Percentiles rank a stretch among this genome's conserved stretches.
phyloP scores from a whole-genome alignment of 1,140 invertebrate genomes.

The Drosophila ambigua region DNA sequence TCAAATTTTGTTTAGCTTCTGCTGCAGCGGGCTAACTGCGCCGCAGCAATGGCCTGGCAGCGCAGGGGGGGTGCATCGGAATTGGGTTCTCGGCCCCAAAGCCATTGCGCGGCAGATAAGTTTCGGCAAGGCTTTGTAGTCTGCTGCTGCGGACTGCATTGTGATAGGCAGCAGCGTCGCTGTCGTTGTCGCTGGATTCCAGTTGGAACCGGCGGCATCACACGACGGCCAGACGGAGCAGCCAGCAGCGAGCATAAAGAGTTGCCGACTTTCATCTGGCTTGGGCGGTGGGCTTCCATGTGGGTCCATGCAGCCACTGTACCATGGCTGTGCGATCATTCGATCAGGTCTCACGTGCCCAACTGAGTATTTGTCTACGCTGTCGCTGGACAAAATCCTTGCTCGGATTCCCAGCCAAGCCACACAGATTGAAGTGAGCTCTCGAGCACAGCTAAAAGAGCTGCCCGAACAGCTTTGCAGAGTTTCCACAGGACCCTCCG shows the following conservation, averaged over 20 bases:
- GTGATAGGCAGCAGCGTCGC: too few relatives aligned
- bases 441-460: too few relatives aligned
- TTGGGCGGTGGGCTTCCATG: not conserved
- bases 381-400: too few relatives aligned
- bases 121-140: conserved; percentile 79
- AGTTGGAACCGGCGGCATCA: conserved; percentile 18
- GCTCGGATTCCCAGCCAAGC: too few relatives aligned
- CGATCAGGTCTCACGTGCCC: too few relatives aligned
- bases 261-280: not conserved
- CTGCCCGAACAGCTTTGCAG: too few relatives aligned
- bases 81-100: conserved; percentile 25
- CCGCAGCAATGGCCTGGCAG: conserved; percentile 42
- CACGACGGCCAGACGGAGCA: not conserved
- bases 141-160: conserved; percentile 8
- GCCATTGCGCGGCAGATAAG: conserved; percentile 67
- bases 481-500: too few relatives aligned
- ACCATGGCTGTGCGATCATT: too few relatives aligned
- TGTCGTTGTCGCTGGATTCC: conserved; percentile 3
- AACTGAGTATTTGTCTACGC: too few relatives aligned
- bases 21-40: conserved; percentile 43
- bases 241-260: not conserved
- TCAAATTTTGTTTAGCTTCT: conserved; percentile 57
- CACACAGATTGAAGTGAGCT: too few relatives aligned
- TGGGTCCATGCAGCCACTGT: too few relatives aligned
- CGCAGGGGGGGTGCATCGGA: conserved; percentile 2